A percentile compares a stretch with the other conserved stretches of the same genome.
phyloP scores from a whole-genome alignment of 1,140 invertebrate species.

The Neomicropteryx cornuta region DNA sequence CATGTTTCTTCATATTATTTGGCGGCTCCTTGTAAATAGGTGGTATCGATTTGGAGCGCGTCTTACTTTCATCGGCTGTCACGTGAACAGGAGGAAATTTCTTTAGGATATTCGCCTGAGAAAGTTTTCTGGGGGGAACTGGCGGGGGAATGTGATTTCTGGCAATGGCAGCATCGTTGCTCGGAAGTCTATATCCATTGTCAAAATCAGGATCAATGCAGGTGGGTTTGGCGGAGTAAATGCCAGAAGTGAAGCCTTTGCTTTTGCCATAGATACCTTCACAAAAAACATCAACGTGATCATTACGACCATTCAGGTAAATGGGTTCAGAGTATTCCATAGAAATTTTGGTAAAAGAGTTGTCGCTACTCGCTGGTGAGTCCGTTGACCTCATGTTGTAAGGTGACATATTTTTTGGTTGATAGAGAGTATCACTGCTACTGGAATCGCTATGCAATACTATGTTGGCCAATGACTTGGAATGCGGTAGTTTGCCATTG shows the following conservation, averaged over 20 bases:
- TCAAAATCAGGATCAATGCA: slow-evolving; percentile 31
- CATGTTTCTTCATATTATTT: slow-evolving; percentile 24
- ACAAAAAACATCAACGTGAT: slow-evolving; percentile 32
- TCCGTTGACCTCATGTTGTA: slow-evolving; percentile 30
- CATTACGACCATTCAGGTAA: slow-evolving; percentile 32
- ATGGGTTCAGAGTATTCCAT: slow-evolving; percentile 33
- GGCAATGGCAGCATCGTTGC: too few relatives aligned
- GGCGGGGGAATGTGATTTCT: slow-evolving; percentile 34
- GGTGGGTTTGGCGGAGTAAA: slow-evolving; percentile 37
- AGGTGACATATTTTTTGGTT: slow-evolving; percentile 28
- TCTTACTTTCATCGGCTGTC: slow-evolving; percentile 30
- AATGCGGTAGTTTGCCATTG: slow-evolving; percentile 30
- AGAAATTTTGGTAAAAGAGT: slow-evolving; percentile 31
- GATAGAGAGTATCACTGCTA: slow-evolving; percentile 36
- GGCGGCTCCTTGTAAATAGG: slow-evolving; percentile 28
- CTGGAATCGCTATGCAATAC: slow-evolving; percentile 35
- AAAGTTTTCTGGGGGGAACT: slow-evolving; percentile 34
- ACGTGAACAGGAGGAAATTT: slow-evolving; percentile 38
- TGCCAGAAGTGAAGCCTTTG: slow-evolving; percentile 28
- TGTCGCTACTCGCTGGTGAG: slow-evolving; percentile 31
- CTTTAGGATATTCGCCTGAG: slow-evolving; percentile 34
- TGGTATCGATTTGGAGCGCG: slow-evolving; percentile 32
- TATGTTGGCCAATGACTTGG: slow-evolving; percentile 37
- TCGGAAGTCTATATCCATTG: slow-evolving; percentile 27
- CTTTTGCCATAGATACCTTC: slow-evolving; percentile 26